Evolutionary conservation across 2,113 vertebrate species (phyloP).

Genomic region (Melospiza georgiana): DNA sequence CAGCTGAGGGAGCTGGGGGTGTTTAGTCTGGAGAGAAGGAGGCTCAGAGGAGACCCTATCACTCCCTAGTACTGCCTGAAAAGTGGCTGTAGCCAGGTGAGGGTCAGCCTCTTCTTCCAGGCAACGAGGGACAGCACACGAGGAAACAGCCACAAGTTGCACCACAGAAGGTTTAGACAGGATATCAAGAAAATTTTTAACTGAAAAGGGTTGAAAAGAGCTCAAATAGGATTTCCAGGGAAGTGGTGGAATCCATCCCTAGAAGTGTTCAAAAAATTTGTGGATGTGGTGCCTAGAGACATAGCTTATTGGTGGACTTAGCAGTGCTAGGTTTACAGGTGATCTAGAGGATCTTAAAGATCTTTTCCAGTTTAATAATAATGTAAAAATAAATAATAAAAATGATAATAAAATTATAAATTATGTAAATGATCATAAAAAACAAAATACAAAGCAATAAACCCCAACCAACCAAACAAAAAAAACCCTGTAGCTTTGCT

Average conservation of each 20-base stretch:
- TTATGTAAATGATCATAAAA: not conserved
- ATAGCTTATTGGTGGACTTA: not conserved
- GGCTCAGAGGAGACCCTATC: not conserved
- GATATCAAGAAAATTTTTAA: not conserved
- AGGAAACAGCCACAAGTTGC: not conserved
- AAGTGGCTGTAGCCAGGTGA: rapidly evolving
- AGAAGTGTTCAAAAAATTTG: not conserved
- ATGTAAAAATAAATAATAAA: too few species aligned
- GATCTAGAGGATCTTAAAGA: not conserved
- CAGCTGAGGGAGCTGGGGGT: rapidly evolving
- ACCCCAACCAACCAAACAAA: rapidly evolving
- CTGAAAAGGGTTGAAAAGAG: not conserved
- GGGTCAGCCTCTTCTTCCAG: rapidly evolving
- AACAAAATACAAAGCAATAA: not conserved
- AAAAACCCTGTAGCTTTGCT: rapidly evolving
- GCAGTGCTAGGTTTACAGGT: not conserved
- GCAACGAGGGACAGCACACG: not conserved
- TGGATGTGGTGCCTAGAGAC: not conserved
- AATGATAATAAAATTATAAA: too few species aligned
- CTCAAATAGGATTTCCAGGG: not conserved
- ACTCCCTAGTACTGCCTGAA: rapidly evolving
- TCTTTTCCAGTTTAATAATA: not conserved
- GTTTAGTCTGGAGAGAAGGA: not conserved
- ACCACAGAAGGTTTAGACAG: not conserved
- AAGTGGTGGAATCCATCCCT: not conserved